Percentiles rank a stretch among this genome's conserved stretches.
phyloP scores from a whole-genome alignment of 2,797 vertebrate genomes.

The Gambusia yucatana region DNA sequence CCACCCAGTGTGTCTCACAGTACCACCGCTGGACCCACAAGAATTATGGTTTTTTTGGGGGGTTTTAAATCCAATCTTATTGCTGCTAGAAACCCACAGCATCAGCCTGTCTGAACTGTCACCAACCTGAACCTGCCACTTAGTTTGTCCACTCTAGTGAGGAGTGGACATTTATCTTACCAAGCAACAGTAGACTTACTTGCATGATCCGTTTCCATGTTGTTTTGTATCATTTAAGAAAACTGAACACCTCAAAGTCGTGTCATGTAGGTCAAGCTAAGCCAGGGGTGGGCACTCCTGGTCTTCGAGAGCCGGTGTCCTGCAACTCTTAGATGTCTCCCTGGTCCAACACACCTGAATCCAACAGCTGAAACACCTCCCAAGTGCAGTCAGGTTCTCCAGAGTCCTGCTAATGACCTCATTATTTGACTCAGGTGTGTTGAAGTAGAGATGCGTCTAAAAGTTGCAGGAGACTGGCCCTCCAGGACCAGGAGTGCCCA shows the following conservation, averaged over 20 bases:
- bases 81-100: slow-evolving; percentile 25
- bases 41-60: slow-evolving; percentile 30
- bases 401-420: no score
- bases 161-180: background rate
- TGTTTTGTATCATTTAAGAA: background rate
- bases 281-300: no score
- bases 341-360: no score
- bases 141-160: slow-evolving; percentile 48
- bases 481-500: no score
- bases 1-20: slow-evolving; percentile 13
- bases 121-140: slow-evolving; percentile 64
- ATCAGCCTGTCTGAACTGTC: slow-evolving; percentile 67
- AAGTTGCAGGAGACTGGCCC: no score
- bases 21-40: slow-evolving; percentile 36
- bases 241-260: background rate
- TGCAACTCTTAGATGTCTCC: no score
- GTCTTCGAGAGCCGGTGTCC: no score
- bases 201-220: background rate
- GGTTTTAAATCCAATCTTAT: slow-evolving; percentile 49
- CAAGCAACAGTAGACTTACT: background rate
- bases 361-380: no score
- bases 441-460: no score
- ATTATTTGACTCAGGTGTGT: no score
- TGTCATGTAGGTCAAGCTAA: background rate
- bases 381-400: no score